These are phyloP conservation scores for Fistularia tabacaria DNA, from an alignment of 2,797 vertebrate species.

Conservation along the genomic window DNA sequence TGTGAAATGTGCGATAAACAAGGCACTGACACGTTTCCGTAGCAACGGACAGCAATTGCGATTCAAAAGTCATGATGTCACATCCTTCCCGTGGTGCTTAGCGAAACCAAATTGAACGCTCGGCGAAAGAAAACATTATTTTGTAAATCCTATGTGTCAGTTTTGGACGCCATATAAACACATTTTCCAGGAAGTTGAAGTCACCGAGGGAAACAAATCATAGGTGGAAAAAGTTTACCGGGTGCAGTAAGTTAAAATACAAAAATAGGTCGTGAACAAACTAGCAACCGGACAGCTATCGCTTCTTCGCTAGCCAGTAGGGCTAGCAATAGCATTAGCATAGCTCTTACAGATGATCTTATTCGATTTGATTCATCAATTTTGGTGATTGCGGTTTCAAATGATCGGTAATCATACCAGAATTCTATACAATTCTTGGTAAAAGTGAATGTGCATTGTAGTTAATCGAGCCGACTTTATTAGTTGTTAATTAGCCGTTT, in stretches of 20 bases:
- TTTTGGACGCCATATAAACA: constrained; percentile 10
- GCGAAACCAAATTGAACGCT: constrained; percentile 55
- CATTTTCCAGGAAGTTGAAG: not conserved
- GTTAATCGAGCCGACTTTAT: no score
- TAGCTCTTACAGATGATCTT: not conserved
- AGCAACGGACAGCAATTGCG: constrained; percentile 56
- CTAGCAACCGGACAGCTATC: constrained; percentile 58
- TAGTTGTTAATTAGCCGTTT: no score
- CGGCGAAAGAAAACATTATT: constrained; percentile 53
- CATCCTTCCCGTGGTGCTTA: constrained; percentile 63
- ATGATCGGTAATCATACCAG: no score
- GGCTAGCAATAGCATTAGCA: constrained; percentile 42
- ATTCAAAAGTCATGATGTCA: constrained; percentile 71
- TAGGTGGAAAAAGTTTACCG: constrained; percentile 3
- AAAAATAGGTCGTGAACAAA: constrained; percentile 32
- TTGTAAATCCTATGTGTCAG: constrained; percentile 22
- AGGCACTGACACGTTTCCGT: constrained; percentile 51
- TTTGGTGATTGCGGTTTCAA: no score
- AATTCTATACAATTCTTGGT: no score
- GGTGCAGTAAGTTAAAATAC: constrained; percentile 32
- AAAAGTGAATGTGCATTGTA: no score
- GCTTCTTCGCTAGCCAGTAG: constrained; percentile 13
- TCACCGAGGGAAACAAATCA: not conserved
- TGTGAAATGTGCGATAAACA: no score
- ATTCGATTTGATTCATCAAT: no score